phyloP scores from a whole-genome alignment of 1,140 invertebrate species.

The Rhagoletis pomonella region DNA sequence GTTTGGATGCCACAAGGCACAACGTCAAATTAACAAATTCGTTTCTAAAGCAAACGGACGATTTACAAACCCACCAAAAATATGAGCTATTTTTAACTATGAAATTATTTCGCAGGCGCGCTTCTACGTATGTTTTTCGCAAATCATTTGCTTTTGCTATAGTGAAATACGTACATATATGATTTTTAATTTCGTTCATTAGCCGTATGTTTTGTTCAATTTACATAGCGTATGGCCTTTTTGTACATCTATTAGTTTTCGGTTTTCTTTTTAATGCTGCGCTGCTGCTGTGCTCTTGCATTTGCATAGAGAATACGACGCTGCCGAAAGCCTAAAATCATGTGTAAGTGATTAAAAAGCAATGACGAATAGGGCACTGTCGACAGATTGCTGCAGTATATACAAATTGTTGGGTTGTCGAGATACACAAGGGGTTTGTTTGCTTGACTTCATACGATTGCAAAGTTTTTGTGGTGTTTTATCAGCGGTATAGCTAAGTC shows the following conservation, averaged over 20 bases:
- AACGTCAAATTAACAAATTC: slow-evolving; percentile 66
- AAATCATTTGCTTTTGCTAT: slow-evolving; percentile 48
- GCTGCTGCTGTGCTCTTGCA: not conserved
- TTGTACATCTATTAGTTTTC: no score
- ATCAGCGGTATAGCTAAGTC: no score
- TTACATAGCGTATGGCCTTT: no score
- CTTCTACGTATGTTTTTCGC: slow-evolving; percentile 42
- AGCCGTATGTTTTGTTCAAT: not conserved
- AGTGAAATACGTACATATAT: not conserved
- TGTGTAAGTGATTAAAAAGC: no score
- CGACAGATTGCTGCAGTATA: no score
- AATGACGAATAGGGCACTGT: no score
- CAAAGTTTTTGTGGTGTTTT: no score
- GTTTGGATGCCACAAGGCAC: slow-evolving; percentile 43
- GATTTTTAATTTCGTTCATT: not conserved
- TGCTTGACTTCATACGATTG: no score
- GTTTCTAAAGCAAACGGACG: slow-evolving; percentile 72
- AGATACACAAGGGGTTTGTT: no score
- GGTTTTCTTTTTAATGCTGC: not conserved
- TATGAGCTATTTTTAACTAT: slow-evolving; percentile 54
- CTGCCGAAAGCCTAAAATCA: no score
- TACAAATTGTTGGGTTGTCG: no score
- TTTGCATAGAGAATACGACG: not conserved
- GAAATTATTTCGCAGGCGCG: slow-evolving; percentile 35
- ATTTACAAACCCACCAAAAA: slow-evolving; percentile 68